Conservation (phyloP, 2,888 invertebrate genomes). For the Pediacus dermestoides region DNA sequence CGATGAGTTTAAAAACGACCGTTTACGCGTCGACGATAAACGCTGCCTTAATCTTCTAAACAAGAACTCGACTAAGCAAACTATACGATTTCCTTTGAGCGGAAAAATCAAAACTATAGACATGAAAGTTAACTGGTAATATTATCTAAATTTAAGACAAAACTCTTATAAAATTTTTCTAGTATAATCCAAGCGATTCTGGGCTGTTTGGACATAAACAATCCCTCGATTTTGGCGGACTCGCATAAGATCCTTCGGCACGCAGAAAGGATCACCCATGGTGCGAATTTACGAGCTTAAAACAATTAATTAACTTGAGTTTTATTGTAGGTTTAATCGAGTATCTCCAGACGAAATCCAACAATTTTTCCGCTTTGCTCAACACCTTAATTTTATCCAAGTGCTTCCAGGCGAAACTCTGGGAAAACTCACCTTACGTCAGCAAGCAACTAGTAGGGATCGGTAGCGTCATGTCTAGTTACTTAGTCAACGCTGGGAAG, state of each 20-base stretch:
- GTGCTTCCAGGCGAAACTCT: constrained; percentile 64
- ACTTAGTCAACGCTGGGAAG: constrained; percentile 65
- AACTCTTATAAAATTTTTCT: constrained; percentile 25
- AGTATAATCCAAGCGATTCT: constrained; percentile 74
- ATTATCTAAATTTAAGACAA: constrained; percentile 10
- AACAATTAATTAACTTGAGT: too few species aligned
- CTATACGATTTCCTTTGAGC: constrained; percentile 66
- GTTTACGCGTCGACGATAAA: constrained; percentile 67
- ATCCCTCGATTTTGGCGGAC: constrained; percentile 68
- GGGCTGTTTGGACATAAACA: constrained; percentile 64
- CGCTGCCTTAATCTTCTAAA: constrained; percentile 66
- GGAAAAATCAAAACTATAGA: constrained; percentile 67
- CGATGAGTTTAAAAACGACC: constrained; percentile 66
- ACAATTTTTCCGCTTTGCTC: constrained; percentile 54
- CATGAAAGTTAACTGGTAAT: constrained; percentile 75
- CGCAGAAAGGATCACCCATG: constrained; percentile 66
- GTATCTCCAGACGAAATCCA: constrained; percentile 51
- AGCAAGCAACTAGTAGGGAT: constrained; percentile 69
- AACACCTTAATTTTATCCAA: constrained; percentile 63
- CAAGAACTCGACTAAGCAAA: constrained; percentile 55
- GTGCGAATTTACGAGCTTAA: constrained; percentile 56
- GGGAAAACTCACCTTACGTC: constrained; percentile 72
- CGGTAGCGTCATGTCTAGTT: constrained; percentile 61
- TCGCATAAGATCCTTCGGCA: constrained; percentile 64
- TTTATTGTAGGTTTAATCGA: constrained; percentile 56